Percentiles rank a stretch among this genome's conserved stretches.
Conservation (phyloP, 37 sponge, comb jelly and placozoan genomes). For the Lycopodina hypogea region DNA sequence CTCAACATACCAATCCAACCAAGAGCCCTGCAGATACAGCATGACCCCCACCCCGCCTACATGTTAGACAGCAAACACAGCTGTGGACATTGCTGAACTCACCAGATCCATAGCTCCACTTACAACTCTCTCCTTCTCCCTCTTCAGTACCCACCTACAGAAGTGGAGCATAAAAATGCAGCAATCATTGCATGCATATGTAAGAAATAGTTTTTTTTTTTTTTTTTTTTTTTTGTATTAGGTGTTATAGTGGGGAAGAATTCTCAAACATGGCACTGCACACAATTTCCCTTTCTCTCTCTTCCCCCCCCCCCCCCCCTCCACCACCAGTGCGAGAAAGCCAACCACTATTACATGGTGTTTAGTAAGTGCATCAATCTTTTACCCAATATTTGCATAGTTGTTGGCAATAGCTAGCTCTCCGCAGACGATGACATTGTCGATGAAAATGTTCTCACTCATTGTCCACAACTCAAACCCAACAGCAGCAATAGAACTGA, state of each 20-base stretch:
- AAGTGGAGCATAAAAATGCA: too few relatives aligned
- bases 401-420: constrained; percentile 73
- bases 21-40: constrained; percentile 40
- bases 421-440: constrained; percentile 88
- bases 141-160: constrained; percentile 75
- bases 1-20: constrained; percentile 66
- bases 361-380: too few relatives aligned
- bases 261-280: too few relatives aligned
- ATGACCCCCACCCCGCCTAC: too few relatives aligned
- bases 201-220: too few relatives aligned
- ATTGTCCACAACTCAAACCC: constrained; percentile 97
- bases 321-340: too few relatives aligned
- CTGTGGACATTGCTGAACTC: neutral
- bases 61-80: neutral
- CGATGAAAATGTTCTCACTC: constrained; percentile 82
- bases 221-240: too few relatives aligned
- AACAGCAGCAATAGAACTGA: constrained; percentile 80
- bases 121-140: constrained; percentile 47
- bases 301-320: too few relatives aligned
- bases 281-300: too few relatives aligned
- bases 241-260: too few relatives aligned
- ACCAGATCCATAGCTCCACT: constrained; percentile 44
- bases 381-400: constrained; percentile 82
- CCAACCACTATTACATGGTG: too few relatives aligned
- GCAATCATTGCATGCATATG: too few relatives aligned